phyloP scores from a whole-genome alignment of 2,888 invertebrate genomes.

The Metallyticus violacea region DNA sequence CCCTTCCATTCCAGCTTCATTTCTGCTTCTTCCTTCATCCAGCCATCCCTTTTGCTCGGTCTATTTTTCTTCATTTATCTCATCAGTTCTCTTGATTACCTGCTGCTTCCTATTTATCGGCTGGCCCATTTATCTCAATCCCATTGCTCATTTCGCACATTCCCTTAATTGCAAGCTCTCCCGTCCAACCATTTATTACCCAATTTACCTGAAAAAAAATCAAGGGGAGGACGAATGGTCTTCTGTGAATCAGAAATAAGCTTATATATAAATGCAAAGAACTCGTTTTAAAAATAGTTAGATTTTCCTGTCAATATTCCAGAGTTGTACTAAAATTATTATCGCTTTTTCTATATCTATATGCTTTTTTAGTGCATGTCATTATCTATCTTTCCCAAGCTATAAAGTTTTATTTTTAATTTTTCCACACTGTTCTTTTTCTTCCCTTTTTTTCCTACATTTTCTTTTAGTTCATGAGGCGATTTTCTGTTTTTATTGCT shows the following conservation, averaged over 20 bases:
- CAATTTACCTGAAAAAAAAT: not conserved
- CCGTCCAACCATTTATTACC: not conserved
- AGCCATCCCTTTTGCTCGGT: not conserved
- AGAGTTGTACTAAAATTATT: too few species aligned
- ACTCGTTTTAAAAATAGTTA: too few species aligned
- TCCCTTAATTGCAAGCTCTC: not conserved
- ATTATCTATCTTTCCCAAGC: too few species aligned
- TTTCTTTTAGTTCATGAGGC: too few species aligned
- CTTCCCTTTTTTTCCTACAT: too few species aligned
- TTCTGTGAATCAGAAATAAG: not conserved
- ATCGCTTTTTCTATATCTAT: too few species aligned
- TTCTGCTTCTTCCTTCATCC: not conserved
- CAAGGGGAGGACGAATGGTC: not conserved
- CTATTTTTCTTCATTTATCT: constrained; percentile 9
- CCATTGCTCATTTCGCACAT: not conserved
- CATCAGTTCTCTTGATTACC: constrained; percentile 1
- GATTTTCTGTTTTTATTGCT: too few species aligned
- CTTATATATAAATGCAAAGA: too few species aligned
- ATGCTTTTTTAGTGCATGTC: too few species aligned
- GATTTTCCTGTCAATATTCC: too few species aligned
- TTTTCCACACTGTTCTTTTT: too few species aligned
- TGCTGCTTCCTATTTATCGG: constrained; percentile 12
- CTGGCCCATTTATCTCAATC: constrained; percentile 5
- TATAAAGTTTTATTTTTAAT: too few species aligned
- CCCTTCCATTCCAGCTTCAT: not conserved